These are phyloP conservation scores for Drosophila nigritarsus DNA, from an alignment of 2,888 invertebrate genomes.

Conservation along the genomic window DNA sequence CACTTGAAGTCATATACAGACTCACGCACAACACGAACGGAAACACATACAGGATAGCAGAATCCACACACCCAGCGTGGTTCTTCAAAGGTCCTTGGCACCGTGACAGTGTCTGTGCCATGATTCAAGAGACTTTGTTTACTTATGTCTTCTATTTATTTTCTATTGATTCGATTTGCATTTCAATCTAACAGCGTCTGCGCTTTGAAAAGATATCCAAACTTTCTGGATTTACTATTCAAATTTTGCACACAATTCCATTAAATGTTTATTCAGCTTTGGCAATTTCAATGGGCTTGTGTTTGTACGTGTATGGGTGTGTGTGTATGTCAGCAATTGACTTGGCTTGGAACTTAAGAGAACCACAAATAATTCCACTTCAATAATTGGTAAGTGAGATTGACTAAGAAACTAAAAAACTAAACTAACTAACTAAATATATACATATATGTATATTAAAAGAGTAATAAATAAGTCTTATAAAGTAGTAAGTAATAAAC, in stretches of 20 bases:
- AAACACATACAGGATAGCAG: slow-evolving; percentile 21
- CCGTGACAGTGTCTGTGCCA: background rate
- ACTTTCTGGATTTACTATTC: slow-evolving; percentile 62
- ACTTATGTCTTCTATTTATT: slow-evolving; percentile 73
- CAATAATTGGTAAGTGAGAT: slow-evolving; percentile 54
- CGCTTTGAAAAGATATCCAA: slow-evolving; percentile 47
- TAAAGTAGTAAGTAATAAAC: background rate
- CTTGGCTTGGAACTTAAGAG: slow-evolving; percentile 44
- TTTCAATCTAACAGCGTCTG: slow-evolving; percentile 67
- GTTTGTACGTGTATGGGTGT: background rate
- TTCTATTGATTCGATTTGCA: slow-evolving; percentile 81
- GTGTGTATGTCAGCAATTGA: slow-evolving; percentile 38
- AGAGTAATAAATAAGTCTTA: background rate
- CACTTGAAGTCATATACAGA: slow-evolving; percentile 49
- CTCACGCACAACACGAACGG: slow-evolving; percentile 32
- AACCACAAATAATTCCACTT: slow-evolving; percentile 10
- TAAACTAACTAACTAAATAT: background rate
- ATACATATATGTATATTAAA: background rate
- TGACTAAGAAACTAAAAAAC: slow-evolving; percentile 4
- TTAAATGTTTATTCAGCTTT: slow-evolving; percentile 35
- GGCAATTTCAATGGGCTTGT: slow-evolving; percentile 34
- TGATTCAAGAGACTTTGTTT: slow-evolving; percentile 54
- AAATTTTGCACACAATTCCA: slow-evolving; percentile 57
- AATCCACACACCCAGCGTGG: slow-evolving; percentile 16
- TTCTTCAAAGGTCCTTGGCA: slow-evolving; percentile 57